Base-by-base conservation (phyloP, 2,888 invertebrate species). In the Xestia rhomboidea region DNA sequence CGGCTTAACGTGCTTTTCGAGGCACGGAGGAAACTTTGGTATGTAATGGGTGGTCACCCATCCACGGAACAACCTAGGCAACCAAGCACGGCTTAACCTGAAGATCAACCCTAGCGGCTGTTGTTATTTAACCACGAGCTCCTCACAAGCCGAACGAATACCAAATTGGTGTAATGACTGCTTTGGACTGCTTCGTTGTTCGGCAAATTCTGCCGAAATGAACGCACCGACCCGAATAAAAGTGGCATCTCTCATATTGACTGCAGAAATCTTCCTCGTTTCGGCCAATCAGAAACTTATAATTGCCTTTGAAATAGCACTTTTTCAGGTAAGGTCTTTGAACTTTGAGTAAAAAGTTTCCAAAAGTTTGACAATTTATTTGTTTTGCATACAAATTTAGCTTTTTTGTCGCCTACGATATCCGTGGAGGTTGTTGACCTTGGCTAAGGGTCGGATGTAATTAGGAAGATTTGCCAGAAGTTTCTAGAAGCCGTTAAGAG, bases 351-450 rank as follows among this genome's bases (percentile, higher is more conserved):
- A 72, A 64, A 76, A 74, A 86, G 18, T 75, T 69, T 44, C 13
- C 18, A 27, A 73, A 84, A 86, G 63, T 77, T 76, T 46, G 27
- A 27, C 74, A 81, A 79, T 79, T 82, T 86, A 76, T 82, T 84
- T 86, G 76, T 83, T 86, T 80, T 80, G 76, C 83, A 85, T 82
- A 78, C 71, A 85, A 77, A 79, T 80, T 77, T 69, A 66, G 51
- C 60, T 51, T 84, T 79, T 75, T 75, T 80, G 34, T 67, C 64
- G 66, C 68, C 54, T 73, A 54, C 64, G 66, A 70, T 34, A 75
- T 76, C 68, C 66, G 24, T 11, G 11, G n/a, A 82, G 87, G 73
- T 74, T 38, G 10, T 34, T 44, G n/a, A 76, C 77, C 72, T 81
- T 60, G 24, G 24, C 21, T 66, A 44, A 60, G 18, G 62, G 54